Evolutionary conservation across 2,113 vertebrate species (phyloP).

Genomic region (Xenopus laevis): DNA sequence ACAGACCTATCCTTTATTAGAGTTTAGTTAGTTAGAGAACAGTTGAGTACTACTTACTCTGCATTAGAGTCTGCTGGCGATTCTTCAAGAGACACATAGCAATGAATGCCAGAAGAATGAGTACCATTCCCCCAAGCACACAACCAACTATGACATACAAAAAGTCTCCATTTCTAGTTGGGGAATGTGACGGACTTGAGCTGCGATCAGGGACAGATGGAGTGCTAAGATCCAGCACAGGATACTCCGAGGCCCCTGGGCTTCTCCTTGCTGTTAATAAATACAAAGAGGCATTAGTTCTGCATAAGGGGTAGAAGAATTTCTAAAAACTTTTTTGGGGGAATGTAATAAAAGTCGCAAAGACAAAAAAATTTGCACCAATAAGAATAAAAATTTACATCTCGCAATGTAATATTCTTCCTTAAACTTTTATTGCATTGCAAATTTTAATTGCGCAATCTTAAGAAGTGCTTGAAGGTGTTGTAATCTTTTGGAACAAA

Average conservation of each 20-base stretch:
- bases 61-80: conserved; percentile 82
- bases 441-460: too few relatives aligned
- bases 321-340: too few relatives aligned
- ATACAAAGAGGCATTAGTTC: background rate
- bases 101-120: conserved; percentile 88
- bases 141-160: conserved; percentile 90
- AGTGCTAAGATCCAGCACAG: conserved; percentile 71
- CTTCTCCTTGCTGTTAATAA: conserved; percentile 60
- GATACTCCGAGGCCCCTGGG: conserved; percentile 76
- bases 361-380: too few relatives aligned
- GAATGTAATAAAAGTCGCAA: too few relatives aligned
- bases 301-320: too few relatives aligned
- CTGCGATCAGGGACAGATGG: conserved; percentile 51
- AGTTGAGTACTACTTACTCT: conserved; percentile 73
- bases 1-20: too few relatives aligned
- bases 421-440: too few relatives aligned
- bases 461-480: too few relatives aligned
- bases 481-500: too few relatives aligned
- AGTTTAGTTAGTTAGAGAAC: too few relatives aligned
- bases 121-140: conserved; percentile 87
- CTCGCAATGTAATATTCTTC: too few relatives aligned
- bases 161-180: conserved; percentile 70
- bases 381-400: too few relatives aligned
- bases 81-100: conserved; percentile 94
- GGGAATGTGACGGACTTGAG: conserved; percentile 39